Evolutionary conservation across 2,888 invertebrate genomes (phyloP), one percentile per base, ranked within the genome.

Genomic region (Teinopalpus imperialis): DNA sequence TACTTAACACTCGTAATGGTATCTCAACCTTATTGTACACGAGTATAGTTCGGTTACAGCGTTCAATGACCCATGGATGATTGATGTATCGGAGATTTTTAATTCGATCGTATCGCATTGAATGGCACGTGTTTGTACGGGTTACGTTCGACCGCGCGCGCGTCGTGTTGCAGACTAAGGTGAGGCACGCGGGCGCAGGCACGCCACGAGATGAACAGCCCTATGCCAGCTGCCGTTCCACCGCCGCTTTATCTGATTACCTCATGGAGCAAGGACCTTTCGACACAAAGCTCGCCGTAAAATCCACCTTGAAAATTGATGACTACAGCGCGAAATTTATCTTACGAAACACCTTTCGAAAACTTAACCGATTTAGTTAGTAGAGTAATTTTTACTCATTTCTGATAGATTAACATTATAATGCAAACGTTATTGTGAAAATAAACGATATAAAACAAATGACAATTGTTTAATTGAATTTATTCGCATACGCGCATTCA

Each of bases 231-330:
- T 76, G 77, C 76, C 69, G 65, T 26, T 21, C 37, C 32, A 61
- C 63, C 55, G 57, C 66, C 63, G 66, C 68, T 75, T 75, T 79
- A 81, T 81, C 79, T 74, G 81, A 82, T 85, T 85, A 85, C 81
- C 75, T 78, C 81, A 78, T 74, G 76, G 83, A 73, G 78, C 82
- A 87, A 86, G 85, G 86, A 87, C 86, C 86, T 82, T 85, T 78
- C 83, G 75, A 74, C 77, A 77, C 72, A 76, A 77, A 81, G 76
- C 77, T 76, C 74, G 61, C 78, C 79, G 80, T 79, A 78, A 81
- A 85, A 83, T 81, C 56, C 65, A 77, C 83, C 82, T 79, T 83
- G 82, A 78, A 78, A 81, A 81, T 80, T 66, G 60, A 63, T 65
- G 63, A 57, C 56, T 59, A 60, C 54, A 64, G 66, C 74, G 72